These are phyloP conservation scores for Euleptes europaea DNA, from an alignment of 2,113 vertebrate genomes.

Conservation along the genomic window DNA sequence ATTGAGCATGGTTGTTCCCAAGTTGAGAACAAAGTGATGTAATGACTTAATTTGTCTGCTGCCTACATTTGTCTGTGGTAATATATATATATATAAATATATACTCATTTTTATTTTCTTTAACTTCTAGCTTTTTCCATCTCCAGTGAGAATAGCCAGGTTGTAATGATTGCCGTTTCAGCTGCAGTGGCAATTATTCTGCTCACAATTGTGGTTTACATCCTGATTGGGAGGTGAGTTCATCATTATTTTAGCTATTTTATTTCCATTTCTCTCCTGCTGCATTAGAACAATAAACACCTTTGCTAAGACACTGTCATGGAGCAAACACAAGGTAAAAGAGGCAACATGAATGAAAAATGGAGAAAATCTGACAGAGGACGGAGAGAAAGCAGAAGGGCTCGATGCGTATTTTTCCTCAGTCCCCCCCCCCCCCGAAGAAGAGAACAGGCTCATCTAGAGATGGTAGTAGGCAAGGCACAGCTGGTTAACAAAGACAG, in stretches of 20 bases:
- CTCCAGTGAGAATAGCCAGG: conserved; percentile 95
- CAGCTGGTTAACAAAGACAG: too few relatives aligned
- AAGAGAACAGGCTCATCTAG: too few relatives aligned
- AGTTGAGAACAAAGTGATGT: not conserved
- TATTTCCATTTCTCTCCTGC: not conserved
- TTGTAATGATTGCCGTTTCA: conserved; percentile 94
- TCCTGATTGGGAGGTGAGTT: conserved; percentile 93
- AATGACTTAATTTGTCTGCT: not conserved
- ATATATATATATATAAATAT: not conserved
- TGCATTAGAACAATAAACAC: not conserved
- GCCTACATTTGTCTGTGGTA: not conserved
- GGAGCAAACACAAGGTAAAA: not conserved
- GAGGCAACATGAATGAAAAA: too few relatives aligned
- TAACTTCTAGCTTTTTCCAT: conserved; percentile 92
- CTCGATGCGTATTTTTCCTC: too few relatives aligned
- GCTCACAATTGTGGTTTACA: conserved; percentile 90
- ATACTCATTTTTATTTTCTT: conserved; percentile 53
- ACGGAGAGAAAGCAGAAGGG: too few relatives aligned
- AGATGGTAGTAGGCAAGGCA: too few relatives aligned
- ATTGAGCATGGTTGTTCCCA: not conserved
- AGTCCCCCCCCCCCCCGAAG: too few relatives aligned
- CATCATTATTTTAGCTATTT: conserved; percentile 18
- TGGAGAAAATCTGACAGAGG: too few relatives aligned
- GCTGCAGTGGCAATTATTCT: conserved; percentile 92
- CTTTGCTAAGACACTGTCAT: not conserved